Conservation (phyloP, 2,797 vertebrate species). For the Chloroceryle amazona region DNA sequence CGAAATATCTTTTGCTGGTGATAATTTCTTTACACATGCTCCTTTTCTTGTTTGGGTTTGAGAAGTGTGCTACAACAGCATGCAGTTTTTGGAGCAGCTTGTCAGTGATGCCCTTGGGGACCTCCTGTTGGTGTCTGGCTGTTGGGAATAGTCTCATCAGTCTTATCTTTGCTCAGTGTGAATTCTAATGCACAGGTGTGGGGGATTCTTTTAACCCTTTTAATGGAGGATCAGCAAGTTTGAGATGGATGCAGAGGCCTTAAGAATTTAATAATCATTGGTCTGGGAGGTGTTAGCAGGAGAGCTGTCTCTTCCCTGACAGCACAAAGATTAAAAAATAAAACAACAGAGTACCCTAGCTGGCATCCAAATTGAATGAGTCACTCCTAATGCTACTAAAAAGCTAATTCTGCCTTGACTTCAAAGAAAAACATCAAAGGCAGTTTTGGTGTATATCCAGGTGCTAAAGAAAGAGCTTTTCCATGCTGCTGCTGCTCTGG, state of each 20-base stretch:
- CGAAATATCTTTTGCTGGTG: background rate
- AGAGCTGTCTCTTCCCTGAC: background rate
- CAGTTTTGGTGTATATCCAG: background rate
- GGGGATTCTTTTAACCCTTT: background rate
- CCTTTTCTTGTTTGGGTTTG: background rate
- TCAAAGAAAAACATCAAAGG: slow-evolving; percentile 54
- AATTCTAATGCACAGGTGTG: background rate
- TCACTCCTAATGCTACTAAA: slow-evolving; percentile 14
- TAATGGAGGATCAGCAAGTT: background rate
- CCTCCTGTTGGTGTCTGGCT: background rate
- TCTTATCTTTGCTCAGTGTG: background rate
- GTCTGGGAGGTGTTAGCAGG: background rate
- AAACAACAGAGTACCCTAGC: background rate
- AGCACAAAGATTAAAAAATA: background rate
- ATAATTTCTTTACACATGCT: background rate
- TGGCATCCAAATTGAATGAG: background rate
- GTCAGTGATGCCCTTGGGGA: background rate
- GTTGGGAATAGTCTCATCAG: background rate
- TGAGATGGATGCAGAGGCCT: background rate
- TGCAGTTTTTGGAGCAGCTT: background rate
- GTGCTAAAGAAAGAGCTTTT: slow-evolving; percentile 45
- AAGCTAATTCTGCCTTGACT: slow-evolving; percentile 21
- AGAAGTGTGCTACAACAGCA: background rate
- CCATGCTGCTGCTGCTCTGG: background rate
- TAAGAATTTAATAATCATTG: background rate